Percentiles rank a stretch among this genome's conserved stretches.
These are phyloP conservation scores for Diloba caeruleocephala DNA, from an alignment of 2,888 invertebrate species.

Conservation along the genomic window DNA sequence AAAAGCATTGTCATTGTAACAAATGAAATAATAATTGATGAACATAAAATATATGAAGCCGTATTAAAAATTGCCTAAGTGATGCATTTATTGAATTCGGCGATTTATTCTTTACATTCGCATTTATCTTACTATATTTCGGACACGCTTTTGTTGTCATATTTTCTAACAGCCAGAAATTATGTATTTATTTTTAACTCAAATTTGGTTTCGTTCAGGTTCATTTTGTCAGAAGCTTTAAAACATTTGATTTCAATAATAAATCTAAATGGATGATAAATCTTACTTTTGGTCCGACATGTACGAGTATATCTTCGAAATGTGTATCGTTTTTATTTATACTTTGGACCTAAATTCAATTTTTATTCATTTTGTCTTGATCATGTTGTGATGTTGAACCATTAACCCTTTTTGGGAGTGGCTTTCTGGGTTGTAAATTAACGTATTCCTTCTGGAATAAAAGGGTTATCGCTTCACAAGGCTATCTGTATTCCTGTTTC, in stretches of 20 bases:
- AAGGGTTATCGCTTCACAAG: conserved; percentile 3
- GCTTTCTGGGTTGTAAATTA: conserved; percentile 40
- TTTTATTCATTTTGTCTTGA: conserved; percentile 36
- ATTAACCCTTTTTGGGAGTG: conserved; percentile 44
- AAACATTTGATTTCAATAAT: conserved; percentile 57
- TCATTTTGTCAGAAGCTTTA: conserved; percentile 30
- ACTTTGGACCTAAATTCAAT: conserved; percentile 50
- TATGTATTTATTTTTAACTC: conserved; percentile 2
- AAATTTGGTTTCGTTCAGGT: conserved; percentile 20
- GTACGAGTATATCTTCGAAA: conserved; percentile 46
- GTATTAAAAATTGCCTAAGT: conserved; percentile 29
- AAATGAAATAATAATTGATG: conserved; percentile 29
- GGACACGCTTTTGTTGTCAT: conserved; percentile 11
- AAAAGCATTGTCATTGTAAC: neutral
- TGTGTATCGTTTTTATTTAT: conserved; percentile 36
- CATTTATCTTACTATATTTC: conserved; percentile 21
- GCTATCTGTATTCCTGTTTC: conserved; percentile 7
- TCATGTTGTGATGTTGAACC: conserved; percentile 23
- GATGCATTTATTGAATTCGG: conserved; percentile 40
- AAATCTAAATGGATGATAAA: conserved; percentile 60
- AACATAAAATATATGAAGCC: conserved; percentile 16
- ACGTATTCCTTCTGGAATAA: conserved; percentile 27
- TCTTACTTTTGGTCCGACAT: conserved; percentile 51
- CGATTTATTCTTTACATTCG: conserved; percentile 10
- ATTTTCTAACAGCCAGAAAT: conserved; percentile 11